A percentile compares a stretch with the other conserved stretches of the same genome.
Conservation (phyloP, 2,797 vertebrate genomes). For the Myripristis jacobus region DNA sequence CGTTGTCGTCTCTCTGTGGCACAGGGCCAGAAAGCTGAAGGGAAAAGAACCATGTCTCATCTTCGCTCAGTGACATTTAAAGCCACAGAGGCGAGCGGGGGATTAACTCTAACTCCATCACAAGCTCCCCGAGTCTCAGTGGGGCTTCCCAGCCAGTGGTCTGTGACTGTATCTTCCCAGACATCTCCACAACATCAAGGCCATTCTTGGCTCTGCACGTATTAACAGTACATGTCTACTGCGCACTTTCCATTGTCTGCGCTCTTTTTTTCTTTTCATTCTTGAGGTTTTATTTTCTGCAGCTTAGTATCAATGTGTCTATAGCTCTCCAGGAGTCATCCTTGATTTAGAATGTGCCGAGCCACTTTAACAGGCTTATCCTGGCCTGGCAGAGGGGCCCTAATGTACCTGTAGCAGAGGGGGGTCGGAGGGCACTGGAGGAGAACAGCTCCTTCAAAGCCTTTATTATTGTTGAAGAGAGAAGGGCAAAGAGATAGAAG, state of each 20-base stretch:
- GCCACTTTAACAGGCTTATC: slow-evolving; percentile 73
- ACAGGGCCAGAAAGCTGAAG: slow-evolving; percentile 45
- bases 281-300: slow-evolving; percentile 59
- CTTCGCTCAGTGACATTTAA: slow-evolving; percentile 60
- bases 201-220: slow-evolving; percentile 39
- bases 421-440: slow-evolving; percentile 32
- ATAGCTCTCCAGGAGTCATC: slow-evolving; percentile 66
- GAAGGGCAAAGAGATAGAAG: slow-evolving; percentile 14
- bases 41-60: slow-evolving; percentile 23
- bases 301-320: slow-evolving; percentile 55
- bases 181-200: slow-evolving; percentile 51
- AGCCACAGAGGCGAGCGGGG: slow-evolving; percentile 41
- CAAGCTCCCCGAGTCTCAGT: slow-evolving; percentile 53
- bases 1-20: slow-evolving; percentile 43
- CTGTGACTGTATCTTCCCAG: slow-evolving; percentile 46
- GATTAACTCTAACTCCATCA: slow-evolving; percentile 69
- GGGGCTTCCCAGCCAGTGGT: slow-evolving; percentile 47
- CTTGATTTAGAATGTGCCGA: slow-evolving; percentile 44
- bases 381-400: slow-evolving; percentile 19
- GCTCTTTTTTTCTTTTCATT: slow-evolving; percentile 52
- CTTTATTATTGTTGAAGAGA: slow-evolving; percentile 48
- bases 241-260: slow-evolving; percentile 63
- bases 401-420: slow-evolving; percentile 61
- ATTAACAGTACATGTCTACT: slow-evolving; percentile 43
- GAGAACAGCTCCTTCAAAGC: slow-evolving; percentile 55